phyloP scores from a whole-genome alignment of 1,140 invertebrate species.

The Platyura marginata region DNA sequence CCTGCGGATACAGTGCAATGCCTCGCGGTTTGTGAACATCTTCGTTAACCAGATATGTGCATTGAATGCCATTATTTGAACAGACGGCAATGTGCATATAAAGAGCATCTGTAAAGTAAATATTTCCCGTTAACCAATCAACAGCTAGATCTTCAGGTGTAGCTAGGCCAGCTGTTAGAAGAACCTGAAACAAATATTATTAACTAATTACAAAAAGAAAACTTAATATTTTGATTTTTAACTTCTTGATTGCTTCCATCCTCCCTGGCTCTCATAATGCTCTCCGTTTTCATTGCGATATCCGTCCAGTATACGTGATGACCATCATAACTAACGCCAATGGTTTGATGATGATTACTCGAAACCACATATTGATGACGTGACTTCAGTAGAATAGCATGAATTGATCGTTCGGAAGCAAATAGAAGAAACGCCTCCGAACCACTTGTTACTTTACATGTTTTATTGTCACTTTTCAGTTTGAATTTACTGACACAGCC shows the following conservation, averaged over 20 bases:
- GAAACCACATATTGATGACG: constrained; percentile 26
- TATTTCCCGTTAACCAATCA: constrained; percentile 62
- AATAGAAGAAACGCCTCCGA: constrained; percentile 43
- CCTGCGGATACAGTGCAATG: constrained; percentile 37
- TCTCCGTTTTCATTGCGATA: constrained; percentile 38
- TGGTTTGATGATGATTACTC: constrained; percentile 32
- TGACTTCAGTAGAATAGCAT: constrained; percentile 28
- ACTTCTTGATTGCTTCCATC: constrained; percentile 35
- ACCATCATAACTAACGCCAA: constrained; percentile 47
- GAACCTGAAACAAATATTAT: constrained; percentile 1
- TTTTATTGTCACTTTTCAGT: constrained; percentile 38
- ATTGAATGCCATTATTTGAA: constrained; percentile 35
- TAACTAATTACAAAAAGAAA: background rate
- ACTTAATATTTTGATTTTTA: background rate
- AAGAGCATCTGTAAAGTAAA: constrained; percentile 62
- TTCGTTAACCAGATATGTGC: constrained; percentile 37
- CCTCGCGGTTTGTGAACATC: constrained; percentile 37
- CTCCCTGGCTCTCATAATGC: constrained; percentile 35
- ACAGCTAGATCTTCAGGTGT: constrained; percentile 56
- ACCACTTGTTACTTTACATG: constrained; percentile 46
- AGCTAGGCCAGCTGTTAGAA: constrained; percentile 44
- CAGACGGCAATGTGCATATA: constrained; percentile 58
- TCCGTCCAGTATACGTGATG: constrained; percentile 56
- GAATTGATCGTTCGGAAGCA: constrained; percentile 30
- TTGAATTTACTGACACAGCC: constrained; percentile 58